Base-by-base conservation (phyloP, 2,797 vertebrate species). In the Malacoctenus gilli region DNA sequence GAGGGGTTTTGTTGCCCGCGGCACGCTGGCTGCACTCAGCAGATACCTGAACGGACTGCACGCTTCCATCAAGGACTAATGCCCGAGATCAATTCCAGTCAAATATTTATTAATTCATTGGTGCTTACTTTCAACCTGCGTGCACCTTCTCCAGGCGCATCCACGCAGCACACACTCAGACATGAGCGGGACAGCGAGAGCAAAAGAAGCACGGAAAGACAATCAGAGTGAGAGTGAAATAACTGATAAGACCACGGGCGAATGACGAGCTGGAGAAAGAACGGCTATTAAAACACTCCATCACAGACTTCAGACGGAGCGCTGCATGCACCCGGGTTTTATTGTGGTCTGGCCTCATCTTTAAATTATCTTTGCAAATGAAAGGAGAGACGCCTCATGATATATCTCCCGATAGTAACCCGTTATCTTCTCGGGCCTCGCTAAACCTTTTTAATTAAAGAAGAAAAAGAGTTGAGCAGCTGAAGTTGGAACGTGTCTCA, bases 381-480 rank as follows among this genome's bases (percentile, higher is more conserved):
- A 75, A 63, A 18, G 50, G 42, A 72, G 69, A 72, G 40, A 70
- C 79, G 77, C 19, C 53, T 64, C 72, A 77, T 79, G 42, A 63
- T 56, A 49, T 51, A 83, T 74, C 71, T 66, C 53, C 58, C 80
- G 69, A 77, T 77, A 76, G 62, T 59, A 75, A 75, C 59, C 59
- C 64, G 76, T 77, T 72, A 77, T 75, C 58, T 57, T 74, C 32
- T n/a, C 21, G 10, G 65, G 22, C 15, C 25, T 63, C 50, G 51
- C 65, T 50, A 50, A 53, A 73, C 25, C 13, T 43, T n/a, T n/a
- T n/a, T 67, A 63, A 68, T 50, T 75, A 32, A 32, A 32, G 12
- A 32, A 32, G 12, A 59, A 78, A 74, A 53, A 37, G 46, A 19
- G 16, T 58, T 68, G 23, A 64, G 36, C 56, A 59, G 47, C 51